phyloP scores from a whole-genome alignment of 2,797 vertebrate species.

The Perodicticus potto region DNA sequence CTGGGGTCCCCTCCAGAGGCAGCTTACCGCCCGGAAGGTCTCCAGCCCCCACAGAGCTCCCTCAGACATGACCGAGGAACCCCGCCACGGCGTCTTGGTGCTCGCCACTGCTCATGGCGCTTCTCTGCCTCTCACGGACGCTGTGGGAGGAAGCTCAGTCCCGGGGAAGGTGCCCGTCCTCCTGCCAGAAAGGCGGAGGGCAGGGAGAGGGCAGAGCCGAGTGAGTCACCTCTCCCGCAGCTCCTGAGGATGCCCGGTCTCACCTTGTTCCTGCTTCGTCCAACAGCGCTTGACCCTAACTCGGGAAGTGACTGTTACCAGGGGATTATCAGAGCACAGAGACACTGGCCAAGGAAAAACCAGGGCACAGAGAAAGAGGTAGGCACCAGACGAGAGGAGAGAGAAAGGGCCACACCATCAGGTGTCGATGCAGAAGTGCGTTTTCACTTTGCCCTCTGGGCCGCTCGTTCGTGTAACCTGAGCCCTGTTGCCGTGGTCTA shows the following conservation, averaged over 20 bases:
- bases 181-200: neutral
- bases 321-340: neutral
- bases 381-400: neutral
- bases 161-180: too few species aligned
- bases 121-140: accelerated
- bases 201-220: neutral
- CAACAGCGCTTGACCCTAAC: neutral
- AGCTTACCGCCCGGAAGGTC: neutral
- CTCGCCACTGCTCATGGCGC: accelerated
- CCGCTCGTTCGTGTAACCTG: neutral
- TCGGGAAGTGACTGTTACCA: neutral
- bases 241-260: neutral
- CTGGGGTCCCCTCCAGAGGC: neutral
- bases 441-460: neutral
- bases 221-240: neutral
- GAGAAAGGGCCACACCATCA: neutral
- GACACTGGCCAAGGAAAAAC: neutral
- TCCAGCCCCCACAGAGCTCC: neutral
- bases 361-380: neutral
- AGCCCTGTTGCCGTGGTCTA: neutral
- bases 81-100: accelerated
- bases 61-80: neutral
- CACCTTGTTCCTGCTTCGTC: neutral
- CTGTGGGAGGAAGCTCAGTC: too few species aligned
- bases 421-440: neutral